Evolutionary conservation across 2,797 vertebrate genomes (phyloP), one percentile per base, ranked within the genome.

Genomic region (Lycodopsis pacificus): DNA sequence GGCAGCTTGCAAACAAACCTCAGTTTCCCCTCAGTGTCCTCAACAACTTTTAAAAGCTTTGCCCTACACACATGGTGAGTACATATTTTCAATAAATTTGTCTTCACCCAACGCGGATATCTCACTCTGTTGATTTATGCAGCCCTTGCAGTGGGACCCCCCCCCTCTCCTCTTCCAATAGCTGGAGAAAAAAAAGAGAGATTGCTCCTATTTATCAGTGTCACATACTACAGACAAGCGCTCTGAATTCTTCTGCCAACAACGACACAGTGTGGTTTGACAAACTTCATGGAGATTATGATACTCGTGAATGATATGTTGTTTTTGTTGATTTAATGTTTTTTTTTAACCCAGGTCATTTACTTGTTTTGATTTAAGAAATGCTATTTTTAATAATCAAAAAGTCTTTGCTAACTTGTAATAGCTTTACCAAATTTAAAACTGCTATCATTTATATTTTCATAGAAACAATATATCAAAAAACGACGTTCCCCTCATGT

Each of bases 141-240:
- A 67, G 65, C 56, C 34, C 59, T 79, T 80, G 81, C 72, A 77
- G 68, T 69, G 36, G 42, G 75, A 82, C 67, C 69, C 30, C 61
- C 36, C 51, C 61, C 25, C 25, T 14, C 70, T 71, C 19, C 61
- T 63, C 65, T 78, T 82, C 42, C 78, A 85, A 71, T 78, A 85
- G 74, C 76, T 74, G 51, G 51, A 70, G 6, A 54, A 56, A 65
- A 65, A 78, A 68, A 88, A 76, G 64, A 75, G 51, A 67, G 80
- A 91, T 93, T 92, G 88, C 73, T 78, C 73, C 84, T 90, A 94
- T 93, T 90, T 85, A 88, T 94, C 93, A 94, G 78, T 91, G 92
- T 93, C 94, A 90, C 59, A 88, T 61, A 65, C 73, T 57, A 72
- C 76, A 86, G 88, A 92, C 80, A 79, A 59, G 76, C 71, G 62